Evolutionary conservation across 2,113 vertebrate genomes (phyloP).

Genomic region (Zapornia atra): DNA sequence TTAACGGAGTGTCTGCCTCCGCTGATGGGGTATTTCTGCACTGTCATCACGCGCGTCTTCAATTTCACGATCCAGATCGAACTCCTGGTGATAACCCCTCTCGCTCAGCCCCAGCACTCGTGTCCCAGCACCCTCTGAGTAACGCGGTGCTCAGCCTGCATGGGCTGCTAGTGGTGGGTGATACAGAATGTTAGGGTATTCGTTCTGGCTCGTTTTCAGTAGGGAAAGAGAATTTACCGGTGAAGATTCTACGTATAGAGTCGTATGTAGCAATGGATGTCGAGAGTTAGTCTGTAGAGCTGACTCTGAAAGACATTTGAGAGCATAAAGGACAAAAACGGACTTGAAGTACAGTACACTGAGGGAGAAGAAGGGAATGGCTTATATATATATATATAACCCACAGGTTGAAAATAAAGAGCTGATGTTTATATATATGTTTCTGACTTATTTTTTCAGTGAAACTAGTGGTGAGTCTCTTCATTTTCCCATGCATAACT

Average conservation of each 20-base stretch:
- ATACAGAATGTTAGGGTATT: background rate
- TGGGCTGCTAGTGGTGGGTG: background rate
- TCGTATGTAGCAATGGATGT: background rate
- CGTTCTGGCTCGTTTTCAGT: background rate
- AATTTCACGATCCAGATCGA: background rate
- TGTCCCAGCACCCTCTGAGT: background rate
- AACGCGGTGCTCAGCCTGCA: background rate
- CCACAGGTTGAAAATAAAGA: background rate
- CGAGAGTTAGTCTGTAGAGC: background rate
- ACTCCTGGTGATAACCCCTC: background rate
- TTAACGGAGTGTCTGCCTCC: background rate
- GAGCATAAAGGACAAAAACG: rapidly evolving
- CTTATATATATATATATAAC: background rate
- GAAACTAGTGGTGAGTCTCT: background rate
- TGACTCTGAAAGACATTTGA: background rate
- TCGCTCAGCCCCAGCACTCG: rapidly evolving
- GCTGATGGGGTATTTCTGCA: background rate
- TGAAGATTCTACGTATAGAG: background rate
- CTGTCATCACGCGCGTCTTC: background rate
- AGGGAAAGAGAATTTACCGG: background rate
- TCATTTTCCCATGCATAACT: background rate
- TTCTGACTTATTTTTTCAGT: background rate
- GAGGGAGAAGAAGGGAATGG: background rate
- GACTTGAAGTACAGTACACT: background rate
- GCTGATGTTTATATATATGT: background rate